A percentile compares a stretch with the other conserved stretches of the same genome.
phyloP scores from a whole-genome alignment of 2,888 invertebrate genomes.

The Conops quadrifasciatus region DNA sequence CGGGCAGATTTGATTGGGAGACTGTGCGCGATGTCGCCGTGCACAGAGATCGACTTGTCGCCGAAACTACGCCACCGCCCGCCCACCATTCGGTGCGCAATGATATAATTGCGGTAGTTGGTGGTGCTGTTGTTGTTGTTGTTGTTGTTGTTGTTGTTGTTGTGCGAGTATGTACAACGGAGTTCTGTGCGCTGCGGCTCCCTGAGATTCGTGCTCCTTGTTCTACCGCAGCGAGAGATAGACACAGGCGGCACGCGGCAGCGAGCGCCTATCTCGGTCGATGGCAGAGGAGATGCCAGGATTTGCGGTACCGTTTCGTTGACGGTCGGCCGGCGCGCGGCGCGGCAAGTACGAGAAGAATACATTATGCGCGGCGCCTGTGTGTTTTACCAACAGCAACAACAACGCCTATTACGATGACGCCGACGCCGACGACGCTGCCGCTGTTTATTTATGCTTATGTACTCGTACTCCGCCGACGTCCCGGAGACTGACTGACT shows the following conservation, averaged over 20 bases:
- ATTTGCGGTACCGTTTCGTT: constrained; percentile 27
- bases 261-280: constrained; percentile 26
- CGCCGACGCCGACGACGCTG: too few species aligned
- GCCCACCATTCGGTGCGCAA: background rate
- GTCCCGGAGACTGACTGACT: constrained; percentile 13
- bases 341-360: background rate
- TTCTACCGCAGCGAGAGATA: constrained; percentile 36
- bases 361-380: background rate
- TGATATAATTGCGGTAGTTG: too few species aligned
- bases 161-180: constrained; percentile 32
- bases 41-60: background rate
- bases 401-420: too few species aligned
- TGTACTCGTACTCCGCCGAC: background rate
- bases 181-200: constrained; percentile 31
- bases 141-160: constrained; percentile 26
- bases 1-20: background rate
- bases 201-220: constrained; percentile 37
- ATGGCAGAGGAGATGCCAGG: constrained; percentile 39
- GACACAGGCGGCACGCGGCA: background rate
- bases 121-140: constrained; percentile 35
- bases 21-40: constrained; percentile 8
- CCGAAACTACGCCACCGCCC: too few species aligned
- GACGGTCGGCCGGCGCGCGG: background rate
- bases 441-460: constrained; percentile 6
- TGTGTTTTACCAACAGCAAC: background rate